phyloP scores from a whole-genome alignment of 2,797 vertebrate genomes.

The Tolypeutes matacus region DNA sequence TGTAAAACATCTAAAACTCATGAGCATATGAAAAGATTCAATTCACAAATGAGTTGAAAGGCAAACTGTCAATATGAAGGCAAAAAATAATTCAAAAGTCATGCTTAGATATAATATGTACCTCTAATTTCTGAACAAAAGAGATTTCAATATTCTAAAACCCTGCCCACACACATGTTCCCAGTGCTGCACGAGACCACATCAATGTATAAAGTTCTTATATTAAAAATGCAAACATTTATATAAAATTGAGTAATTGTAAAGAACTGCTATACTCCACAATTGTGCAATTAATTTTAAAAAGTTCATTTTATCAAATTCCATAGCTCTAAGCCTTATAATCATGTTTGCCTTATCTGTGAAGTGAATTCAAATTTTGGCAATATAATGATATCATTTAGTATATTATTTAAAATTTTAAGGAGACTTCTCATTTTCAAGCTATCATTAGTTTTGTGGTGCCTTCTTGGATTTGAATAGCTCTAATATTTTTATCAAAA shows the following conservation, averaged over 20 bases:
- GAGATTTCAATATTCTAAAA: background rate
- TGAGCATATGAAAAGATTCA: background rate
- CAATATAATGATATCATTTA: background rate
- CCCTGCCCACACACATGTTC: background rate
- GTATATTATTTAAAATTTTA: background rate
- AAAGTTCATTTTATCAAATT: background rate
- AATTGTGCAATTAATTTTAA: background rate
- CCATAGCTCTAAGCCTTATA: background rate
- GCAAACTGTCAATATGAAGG: background rate
- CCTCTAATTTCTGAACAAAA: background rate
- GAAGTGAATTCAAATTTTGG: background rate
- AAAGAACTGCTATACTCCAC: background rate
- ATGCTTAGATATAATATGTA: background rate
- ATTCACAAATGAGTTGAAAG: background rate
- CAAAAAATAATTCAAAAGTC: background rate
- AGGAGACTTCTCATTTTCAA: background rate
- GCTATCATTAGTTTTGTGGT: background rate
- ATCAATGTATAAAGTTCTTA: background rate
- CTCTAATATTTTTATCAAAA: background rate
- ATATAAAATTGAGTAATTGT: background rate
- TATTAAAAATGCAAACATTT: background rate
- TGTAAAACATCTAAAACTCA: constrained; percentile 19
- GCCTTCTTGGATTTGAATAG: background rate
- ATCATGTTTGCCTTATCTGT: background rate
- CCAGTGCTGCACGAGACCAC: background rate